Evolutionary conservation across 2,888 invertebrate species (phyloP), one percentile per base, ranked within the genome.

Genomic region (Theretra japonica): DNA sequence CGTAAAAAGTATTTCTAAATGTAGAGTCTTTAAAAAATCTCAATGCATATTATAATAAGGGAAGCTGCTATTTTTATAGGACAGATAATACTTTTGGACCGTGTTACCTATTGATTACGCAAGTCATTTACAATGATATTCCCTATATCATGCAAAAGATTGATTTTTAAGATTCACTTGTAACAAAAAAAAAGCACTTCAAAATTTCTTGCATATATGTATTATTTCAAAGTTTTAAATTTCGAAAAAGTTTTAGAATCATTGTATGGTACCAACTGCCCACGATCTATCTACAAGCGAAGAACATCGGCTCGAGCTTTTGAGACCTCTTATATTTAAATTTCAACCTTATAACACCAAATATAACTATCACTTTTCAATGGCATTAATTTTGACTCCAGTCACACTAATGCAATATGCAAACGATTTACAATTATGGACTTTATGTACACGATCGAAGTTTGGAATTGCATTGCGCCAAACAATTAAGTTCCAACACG

Each of bases 251-350:
- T 89, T 93, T 92, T 78, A 82, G 87, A 87, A 84, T 69, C 91
- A 70, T 77, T 85, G 91, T 75, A 79, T 82, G 71, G 75, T 80
- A 91, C 89, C 94, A 93, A 94, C 94, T 94, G 94, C 93, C 90
- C 88, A 89, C 87, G 81, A 87, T 84, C 89, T 88, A 90, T 83
- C 84, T 85, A 89, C 85, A 88, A 79, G 78, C 85, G 81, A 84
- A 86, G 85, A 80, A 83, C 82, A 83, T 78, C 81, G 82, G 81
- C 79, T 75, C 73, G 82, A 90, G 89, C 90, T 90, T 88, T 87
- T 77, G 65, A 69, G 25, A 68, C 68, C 1, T 62, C 21, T 53
- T 3, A 57, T 21, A 21, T 53, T 50, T 72, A 23, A 79, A 59
- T 17, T 53, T 74, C 50, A 74, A 79, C 78, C 76, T 76, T 86